Conservation (phyloP, 2,888 invertebrate genomes). For the Ischnus inquisitorius region DNA sequence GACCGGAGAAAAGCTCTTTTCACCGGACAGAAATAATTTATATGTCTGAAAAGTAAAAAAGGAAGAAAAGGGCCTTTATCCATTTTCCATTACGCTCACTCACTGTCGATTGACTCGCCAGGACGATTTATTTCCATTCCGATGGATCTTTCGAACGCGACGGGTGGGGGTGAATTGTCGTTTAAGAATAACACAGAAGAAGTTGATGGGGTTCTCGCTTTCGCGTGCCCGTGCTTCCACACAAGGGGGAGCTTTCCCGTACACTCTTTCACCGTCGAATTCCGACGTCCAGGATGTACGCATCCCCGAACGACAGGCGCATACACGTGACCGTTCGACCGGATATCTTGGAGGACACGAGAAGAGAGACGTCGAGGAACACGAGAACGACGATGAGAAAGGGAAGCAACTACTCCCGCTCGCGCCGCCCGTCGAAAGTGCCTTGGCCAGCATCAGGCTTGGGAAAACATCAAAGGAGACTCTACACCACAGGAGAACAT, state of each 20-base stretch:
- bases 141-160: slow-evolving; percentile 41
- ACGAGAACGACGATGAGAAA: slow-evolving; percentile 43
- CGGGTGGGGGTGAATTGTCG: slow-evolving; percentile 36
- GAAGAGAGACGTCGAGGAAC: slow-evolving; percentile 34
- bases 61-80: slow-evolving; percentile 23
- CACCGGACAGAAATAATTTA: neutral
- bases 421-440: slow-evolving; percentile 65
- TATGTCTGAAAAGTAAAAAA: neutral
- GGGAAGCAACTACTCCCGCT: slow-evolving; percentile 47
- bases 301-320: slow-evolving; percentile 50
- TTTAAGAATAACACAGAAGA: slow-evolving; percentile 41
- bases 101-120: slow-evolving; percentile 30
- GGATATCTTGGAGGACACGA: slow-evolving; percentile 66
- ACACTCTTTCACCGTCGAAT: slow-evolving; percentile 12
- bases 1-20: neutral
- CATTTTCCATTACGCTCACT: slow-evolving; percentile 51
- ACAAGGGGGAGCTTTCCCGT: slow-evolving; percentile 8
- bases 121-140: slow-evolving; percentile 61
- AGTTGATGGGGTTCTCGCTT: neutral
- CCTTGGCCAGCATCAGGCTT: slow-evolving; percentile 64
- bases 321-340: slow-evolving; percentile 54
- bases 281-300: slow-evolving; percentile 55
- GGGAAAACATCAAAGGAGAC: slow-evolving; percentile 82
- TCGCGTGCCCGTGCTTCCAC: slow-evolving; percentile 31
- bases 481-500: slow-evolving; percentile 47